A percentile compares a stretch with the other conserved stretches of the same genome.
phyloP scores from a whole-genome alignment of 30 jellyfish, hydroid and myxozoan species.

The Chrysaora quinquecirrha region DNA sequence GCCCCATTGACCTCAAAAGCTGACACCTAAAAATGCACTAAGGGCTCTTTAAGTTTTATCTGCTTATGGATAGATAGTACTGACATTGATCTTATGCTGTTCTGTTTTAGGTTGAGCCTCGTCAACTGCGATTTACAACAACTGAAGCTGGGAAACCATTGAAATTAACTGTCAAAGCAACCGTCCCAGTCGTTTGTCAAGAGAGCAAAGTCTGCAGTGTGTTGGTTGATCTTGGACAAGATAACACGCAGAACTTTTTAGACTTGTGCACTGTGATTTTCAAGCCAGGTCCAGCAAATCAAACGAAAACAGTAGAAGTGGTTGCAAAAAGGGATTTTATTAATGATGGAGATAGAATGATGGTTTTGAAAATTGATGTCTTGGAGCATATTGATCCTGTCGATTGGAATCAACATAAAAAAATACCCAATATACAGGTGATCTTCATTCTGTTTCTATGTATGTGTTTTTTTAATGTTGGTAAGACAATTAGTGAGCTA shows the following conservation, averaged over 20 bases:
- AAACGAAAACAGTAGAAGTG: slow-evolving; percentile 72
- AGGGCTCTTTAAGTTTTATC: too few relatives aligned
- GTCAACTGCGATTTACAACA: neutral
- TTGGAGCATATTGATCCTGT: slow-evolving; percentile 78
- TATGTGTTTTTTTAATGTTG: too few relatives aligned
- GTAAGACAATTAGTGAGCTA: too few relatives aligned
- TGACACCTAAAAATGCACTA: too few relatives aligned
- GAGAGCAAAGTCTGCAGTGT: slow-evolving; percentile 56
- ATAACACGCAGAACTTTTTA: slow-evolving; percentile 65
- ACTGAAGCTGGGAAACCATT: slow-evolving; percentile 62
- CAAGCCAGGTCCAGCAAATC: slow-evolving; percentile 78
- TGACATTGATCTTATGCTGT: too few relatives aligned
- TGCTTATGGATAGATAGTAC: too few relatives aligned
- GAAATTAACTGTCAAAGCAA: slow-evolving; percentile 56
- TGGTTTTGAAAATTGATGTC: slow-evolving; percentile 51
- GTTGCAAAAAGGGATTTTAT: slow-evolving; percentile 90
- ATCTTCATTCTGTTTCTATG: neutral
- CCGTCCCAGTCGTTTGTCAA: slow-evolving; percentile 87
- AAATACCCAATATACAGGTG: slow-evolving; percentile 73
- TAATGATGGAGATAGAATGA: slow-evolving; percentile 81
- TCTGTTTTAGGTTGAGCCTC: slow-evolving; percentile 29
- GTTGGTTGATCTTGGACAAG: slow-evolving; percentile 80
- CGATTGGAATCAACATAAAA: slow-evolving; percentile 85
- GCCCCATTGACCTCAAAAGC: too few relatives aligned
- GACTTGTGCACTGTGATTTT: slow-evolving; percentile 70